phyloP scores from a whole-genome alignment of 2,888 invertebrate genomes.

The Drosophila lacicola region DNA sequence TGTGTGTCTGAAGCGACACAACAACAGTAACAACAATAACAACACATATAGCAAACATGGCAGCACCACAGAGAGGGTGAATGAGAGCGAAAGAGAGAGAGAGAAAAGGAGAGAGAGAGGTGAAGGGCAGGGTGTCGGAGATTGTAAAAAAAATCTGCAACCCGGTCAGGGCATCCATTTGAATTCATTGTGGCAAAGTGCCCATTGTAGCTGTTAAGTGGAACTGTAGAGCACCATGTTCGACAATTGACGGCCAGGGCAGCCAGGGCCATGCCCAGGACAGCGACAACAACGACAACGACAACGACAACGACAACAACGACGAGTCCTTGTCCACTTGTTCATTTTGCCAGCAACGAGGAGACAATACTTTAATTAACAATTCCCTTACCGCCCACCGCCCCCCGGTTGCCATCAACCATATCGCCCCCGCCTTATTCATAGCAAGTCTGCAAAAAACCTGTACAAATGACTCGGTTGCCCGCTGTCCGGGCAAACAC shows the following conservation, averaged over 20 bases:
- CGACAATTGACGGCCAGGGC: conserved; percentile 80
- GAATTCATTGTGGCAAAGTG: conserved; percentile 82
- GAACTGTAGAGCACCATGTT: conserved; percentile 81
- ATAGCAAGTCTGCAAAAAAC: conserved; percentile 54
- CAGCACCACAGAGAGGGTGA: conserved; percentile 21
- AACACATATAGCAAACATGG: conserved; percentile 47
- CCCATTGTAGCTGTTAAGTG: conserved; percentile 82
- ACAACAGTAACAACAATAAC: conserved; percentile 40
- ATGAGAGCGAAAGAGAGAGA: conserved; percentile 1
- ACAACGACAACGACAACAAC: conserved; percentile 23
- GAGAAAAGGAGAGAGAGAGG: conserved; percentile 1
- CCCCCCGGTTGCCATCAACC: not conserved
- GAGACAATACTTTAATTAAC: conserved; percentile 82
- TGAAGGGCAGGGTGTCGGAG: conserved; percentile 6
- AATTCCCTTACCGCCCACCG: conserved; percentile 65
- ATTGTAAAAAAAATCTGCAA: conserved; percentile 36
- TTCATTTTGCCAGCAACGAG: conserved; percentile 80
- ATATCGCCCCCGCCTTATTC: conserved; percentile 46
- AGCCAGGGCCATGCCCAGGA: conserved; percentile 50
- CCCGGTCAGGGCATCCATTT: conserved; percentile 77
- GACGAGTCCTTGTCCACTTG: conserved; percentile 79
- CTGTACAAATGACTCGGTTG: conserved; percentile 79
- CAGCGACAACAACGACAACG: conserved; percentile 26
- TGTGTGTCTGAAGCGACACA: conserved; percentile 38
- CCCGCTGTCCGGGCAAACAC: conserved; percentile 75